These are phyloP conservation scores for Standfussiana lucernea DNA, from an alignment of 2,888 invertebrate genomes.

Conservation along the genomic window DNA sequence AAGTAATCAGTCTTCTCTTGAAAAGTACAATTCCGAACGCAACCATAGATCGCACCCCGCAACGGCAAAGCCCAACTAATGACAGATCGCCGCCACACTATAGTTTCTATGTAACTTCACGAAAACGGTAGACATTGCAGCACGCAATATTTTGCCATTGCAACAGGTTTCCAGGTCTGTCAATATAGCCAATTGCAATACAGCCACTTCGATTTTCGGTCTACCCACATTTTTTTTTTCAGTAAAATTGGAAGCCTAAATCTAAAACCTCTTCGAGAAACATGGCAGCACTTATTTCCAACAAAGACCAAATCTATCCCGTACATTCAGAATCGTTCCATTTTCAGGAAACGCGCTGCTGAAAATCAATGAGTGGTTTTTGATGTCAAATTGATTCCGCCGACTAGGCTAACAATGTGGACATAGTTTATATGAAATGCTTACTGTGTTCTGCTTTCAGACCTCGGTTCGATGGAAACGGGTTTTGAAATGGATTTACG, in stretches of 20 bases:
- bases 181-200: too few species aligned
- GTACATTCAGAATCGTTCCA: conserved; percentile 38
- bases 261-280: conserved; percentile 21
- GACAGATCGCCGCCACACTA: too few species aligned
- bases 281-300: conserved; percentile 44
- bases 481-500: conserved; percentile 5
- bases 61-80: not conserved
- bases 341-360: conserved; percentile 43
- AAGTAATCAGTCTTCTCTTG: not conserved
- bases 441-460: conserved; percentile 39
- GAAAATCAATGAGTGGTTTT: conserved; percentile 65
- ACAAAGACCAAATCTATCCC: conserved; percentile 47
- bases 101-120: not conserved
- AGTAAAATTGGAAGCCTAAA: conserved; percentile 8
- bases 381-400: conserved; percentile 67
- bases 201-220: too few species aligned
- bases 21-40: not conserved
- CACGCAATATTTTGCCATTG: not conserved
- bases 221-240: too few species aligned
- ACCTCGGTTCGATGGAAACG: conserved; percentile 4
- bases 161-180: not conserved
- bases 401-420: conserved; percentile 59
- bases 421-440: conserved; percentile 54
- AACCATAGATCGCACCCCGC: not conserved
- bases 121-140: not conserved